Evolutionary conservation across 2,888 invertebrate species (phyloP), one percentile per base, ranked within the genome.

Genomic region (Torymus tubicola): DNA sequence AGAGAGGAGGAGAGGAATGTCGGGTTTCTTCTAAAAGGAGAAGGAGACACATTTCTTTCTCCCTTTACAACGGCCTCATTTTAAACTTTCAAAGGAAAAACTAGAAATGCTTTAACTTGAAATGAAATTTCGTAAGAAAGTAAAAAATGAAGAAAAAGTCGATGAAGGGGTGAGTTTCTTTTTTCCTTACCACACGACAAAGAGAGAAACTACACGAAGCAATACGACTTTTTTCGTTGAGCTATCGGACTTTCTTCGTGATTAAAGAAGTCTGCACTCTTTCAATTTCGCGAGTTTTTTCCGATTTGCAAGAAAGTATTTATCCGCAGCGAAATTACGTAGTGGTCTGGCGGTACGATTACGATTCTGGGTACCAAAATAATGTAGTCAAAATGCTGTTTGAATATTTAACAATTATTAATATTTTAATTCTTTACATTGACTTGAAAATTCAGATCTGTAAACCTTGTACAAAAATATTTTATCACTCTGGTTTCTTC

Each of bases 21-120:
- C 24, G 18, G 71, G n/a, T 42, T 63, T 58, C 57, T 63, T 50
- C 13, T 60, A 52, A 53, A 55, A 31, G 50, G n/a, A 73, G 74
- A 83, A 80, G 82, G 61, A 80, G 79, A 75, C 77, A 82, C 58
- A 42, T 81, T 50, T 73, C 50, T 80, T 60, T 21, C 71, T 80
- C 57, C 18, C 60, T 16, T 52, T 24, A 42, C 18, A 63, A 82
- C 82, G 81, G 79, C 85, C 86, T 88, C 86, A 85, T 87, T 88
- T 88, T 83, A 86, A 87, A 87, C 84, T 87, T 88, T 87, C 83
- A 84, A 86, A 86, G 83, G 84, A 86, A 87, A 87, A 87, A 88
- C 86, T 87, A 86, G 86, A 88, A 90, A 90, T 88, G 89, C 86
- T 89, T 90, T 88, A 90, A 91, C 87, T 89, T 85, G 86, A 87